Percentiles rank a stretch among this genome's conserved stretches.
Evolutionary conservation across 2,797 vertebrate species (phyloP).

Genomic region (Chiroxiphia lanceolata): DNA sequence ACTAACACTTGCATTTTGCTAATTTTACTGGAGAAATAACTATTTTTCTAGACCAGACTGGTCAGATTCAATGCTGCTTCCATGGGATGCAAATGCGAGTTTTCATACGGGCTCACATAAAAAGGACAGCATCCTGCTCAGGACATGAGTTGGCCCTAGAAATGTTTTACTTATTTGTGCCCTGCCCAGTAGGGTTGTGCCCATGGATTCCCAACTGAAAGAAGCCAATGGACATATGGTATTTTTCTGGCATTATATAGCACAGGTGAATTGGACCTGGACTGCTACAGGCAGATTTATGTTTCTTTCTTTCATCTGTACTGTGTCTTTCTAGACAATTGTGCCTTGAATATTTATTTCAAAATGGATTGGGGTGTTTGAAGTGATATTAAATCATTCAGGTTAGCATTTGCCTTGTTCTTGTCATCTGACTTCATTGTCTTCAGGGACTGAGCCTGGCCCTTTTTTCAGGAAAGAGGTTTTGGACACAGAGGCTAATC

Average conservation of each 20-base stretch:
- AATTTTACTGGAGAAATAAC: neutral
- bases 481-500: neutral
- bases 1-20: neutral
- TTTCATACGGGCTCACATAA: neutral
- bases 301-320: neutral
- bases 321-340: neutral
- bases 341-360: neutral
- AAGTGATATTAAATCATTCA: neutral
- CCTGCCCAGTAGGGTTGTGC: neutral
- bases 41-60: neutral
- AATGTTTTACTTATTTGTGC: neutral
- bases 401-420: neutral
- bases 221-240: accelerated
- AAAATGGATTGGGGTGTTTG: neutral
- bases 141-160: neutral
- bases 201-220: neutral
- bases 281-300: neutral
- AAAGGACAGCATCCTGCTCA: neutral
- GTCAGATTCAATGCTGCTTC: neutral
- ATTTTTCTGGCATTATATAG: neutral
- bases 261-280: neutral
- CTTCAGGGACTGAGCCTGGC: neutral
- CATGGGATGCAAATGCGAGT: neutral
- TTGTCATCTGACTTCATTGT: neutral
- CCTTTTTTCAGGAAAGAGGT: neutral